phyloP scores from a whole-genome alignment of 2,888 invertebrate genomes.

The Aporophyla nigra region DNA sequence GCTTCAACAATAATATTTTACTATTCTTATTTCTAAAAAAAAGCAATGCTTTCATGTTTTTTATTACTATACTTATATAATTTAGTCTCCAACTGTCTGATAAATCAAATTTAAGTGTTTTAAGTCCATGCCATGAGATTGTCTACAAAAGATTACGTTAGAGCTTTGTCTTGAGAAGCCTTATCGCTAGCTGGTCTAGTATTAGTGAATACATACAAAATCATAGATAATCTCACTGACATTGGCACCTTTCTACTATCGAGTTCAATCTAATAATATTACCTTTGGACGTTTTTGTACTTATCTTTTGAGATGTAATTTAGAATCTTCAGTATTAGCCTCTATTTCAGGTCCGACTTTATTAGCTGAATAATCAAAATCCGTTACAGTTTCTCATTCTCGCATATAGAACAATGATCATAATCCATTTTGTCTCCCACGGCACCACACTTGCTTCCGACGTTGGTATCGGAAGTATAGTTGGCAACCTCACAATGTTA shows the following conservation, averaged over 20 bases:
- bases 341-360: background rate
- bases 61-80: background rate
- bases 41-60: background rate
- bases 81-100: background rate
- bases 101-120: background rate
- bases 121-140: background rate
- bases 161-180: conserved; percentile 27
- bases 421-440: conserved; percentile 35
- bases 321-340: background rate
- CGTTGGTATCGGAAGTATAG: conserved; percentile 69
- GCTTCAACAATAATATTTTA: background rate
- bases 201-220: conserved; percentile 47
- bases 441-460: conserved; percentile 56
- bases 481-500: conserved; percentile 66
- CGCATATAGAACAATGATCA: conserved; percentile 23
- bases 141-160: background rate
- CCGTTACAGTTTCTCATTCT: conserved; percentile 7
- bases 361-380: background rate
- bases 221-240: conserved; percentile 15
- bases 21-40: background rate
- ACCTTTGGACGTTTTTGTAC: background rate
- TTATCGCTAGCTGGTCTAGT: conserved; percentile 8
- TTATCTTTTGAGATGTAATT: background rate
- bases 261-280: background rate
- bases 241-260: background rate